phyloP scores from a whole-genome alignment of 2,113 vertebrate species.

The Elaphurus davidianus region DNA sequence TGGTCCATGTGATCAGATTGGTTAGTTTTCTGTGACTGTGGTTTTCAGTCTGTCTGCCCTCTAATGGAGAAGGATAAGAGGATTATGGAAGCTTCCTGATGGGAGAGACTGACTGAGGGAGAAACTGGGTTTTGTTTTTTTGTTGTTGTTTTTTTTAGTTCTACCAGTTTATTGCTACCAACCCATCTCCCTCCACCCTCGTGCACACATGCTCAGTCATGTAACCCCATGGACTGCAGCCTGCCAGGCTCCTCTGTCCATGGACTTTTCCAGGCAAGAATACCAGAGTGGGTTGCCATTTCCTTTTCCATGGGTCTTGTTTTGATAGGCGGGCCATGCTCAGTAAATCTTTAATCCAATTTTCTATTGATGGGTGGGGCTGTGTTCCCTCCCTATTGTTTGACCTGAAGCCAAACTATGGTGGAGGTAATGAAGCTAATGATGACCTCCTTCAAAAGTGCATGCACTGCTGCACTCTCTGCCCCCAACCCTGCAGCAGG shows the following conservation, averaged over 20 bases:
- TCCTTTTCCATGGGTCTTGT: neutral
- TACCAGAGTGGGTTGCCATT: too few relatives aligned
- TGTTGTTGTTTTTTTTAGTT: too few relatives aligned
- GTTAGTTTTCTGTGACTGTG: neutral
- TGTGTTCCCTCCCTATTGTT: neutral
- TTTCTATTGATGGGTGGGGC: neutral
- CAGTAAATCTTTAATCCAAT: neutral
- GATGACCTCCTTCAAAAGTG: neutral
- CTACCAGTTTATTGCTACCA: too few relatives aligned
- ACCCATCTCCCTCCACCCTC: too few relatives aligned
- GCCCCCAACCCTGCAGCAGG: neutral
- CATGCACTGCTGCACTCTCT: neutral
- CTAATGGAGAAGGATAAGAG: neutral
- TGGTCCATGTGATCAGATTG: neutral
- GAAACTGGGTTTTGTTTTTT: neutral
- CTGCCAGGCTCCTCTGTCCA: too few relatives aligned
- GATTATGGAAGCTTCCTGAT: neutral
- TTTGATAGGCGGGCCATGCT: neutral
- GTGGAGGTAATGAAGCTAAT: neutral
- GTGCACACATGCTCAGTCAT: too few relatives aligned
- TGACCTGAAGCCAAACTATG: neutral
- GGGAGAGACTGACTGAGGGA: neutral
- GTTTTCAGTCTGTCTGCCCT: neutral
- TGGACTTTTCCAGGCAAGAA: too few relatives aligned
- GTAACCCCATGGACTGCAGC: too few relatives aligned